A percentile compares a stretch with the other conserved stretches of the same genome.
phyloP scores from a whole-genome alignment of 2,888 invertebrate genomes.

The Caenorhabditis zanzibari region DNA sequence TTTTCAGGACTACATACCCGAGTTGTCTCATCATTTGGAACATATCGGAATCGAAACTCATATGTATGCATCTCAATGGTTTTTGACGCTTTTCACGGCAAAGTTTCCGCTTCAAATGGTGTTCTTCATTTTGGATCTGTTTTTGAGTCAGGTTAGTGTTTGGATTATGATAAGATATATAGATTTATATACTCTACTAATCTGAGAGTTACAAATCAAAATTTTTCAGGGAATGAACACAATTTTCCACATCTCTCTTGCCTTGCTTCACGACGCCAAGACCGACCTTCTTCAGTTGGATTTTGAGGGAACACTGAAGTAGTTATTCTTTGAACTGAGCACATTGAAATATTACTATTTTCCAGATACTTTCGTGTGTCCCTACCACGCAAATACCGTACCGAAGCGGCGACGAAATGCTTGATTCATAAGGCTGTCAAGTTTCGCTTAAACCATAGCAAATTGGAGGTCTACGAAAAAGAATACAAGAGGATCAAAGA shows the following conservation, averaged over 20 bases:
- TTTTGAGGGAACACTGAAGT: constrained; percentile 98
- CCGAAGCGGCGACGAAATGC: constrained; percentile 92
- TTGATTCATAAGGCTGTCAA: constrained; percentile 94
- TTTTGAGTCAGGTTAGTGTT: constrained; percentile 87
- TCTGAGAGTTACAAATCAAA: not conserved
- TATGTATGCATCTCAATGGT: constrained; percentile 99
- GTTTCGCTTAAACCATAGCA: constrained; percentile 89
- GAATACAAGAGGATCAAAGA: constrained; percentile 91
- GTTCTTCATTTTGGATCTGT: constrained; percentile 97
- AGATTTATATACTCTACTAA: too few species aligned
- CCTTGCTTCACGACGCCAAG: constrained; percentile 92
- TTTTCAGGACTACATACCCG: constrained; percentile 85
- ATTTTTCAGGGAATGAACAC: constrained; percentile 93
- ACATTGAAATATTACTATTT: too few species aligned
- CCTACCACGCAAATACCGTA: constrained; percentile 95
- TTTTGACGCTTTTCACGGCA: constrained; percentile 98
- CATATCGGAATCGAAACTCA: constrained; percentile 90
- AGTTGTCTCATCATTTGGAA: constrained; percentile 85
- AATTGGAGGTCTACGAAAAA: constrained; percentile 94
- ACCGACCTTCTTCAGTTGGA: constrained; percentile 91
- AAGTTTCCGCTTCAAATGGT: constrained; percentile 97
- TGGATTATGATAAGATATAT: not conserved
- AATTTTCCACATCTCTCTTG: constrained; percentile 96
- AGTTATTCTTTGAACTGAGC: not conserved
- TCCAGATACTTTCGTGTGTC: constrained; percentile 91